A percentile compares a stretch with the other conserved stretches of the same genome.
These are phyloP conservation scores for Pardalotus punctatus DNA, from an alignment of 2,113 vertebrate species.

Conservation along the genomic window DNA sequence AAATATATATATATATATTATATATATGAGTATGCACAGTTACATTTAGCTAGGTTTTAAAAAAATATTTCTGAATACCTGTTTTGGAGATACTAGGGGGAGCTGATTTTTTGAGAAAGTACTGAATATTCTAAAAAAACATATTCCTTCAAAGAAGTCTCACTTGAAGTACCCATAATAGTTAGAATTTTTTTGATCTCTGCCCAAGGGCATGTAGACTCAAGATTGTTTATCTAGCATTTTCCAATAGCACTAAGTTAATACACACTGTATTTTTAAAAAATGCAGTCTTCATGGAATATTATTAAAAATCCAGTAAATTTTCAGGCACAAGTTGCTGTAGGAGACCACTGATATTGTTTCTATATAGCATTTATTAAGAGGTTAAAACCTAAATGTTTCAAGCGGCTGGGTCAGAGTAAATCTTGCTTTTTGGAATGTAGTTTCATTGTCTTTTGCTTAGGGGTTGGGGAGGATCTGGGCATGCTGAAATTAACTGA, in stretches of 20 bases:
- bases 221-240: background rate
- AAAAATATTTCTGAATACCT: background rate
- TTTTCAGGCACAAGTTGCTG: background rate
- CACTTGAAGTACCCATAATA: background rate
- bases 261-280: background rate
- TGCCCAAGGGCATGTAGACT: background rate
- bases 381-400: background rate
- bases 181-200: background rate
- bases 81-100: background rate
- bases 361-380: background rate
- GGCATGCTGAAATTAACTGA: background rate
- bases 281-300: background rate
- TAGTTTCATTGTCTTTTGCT: background rate
- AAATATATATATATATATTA: no score
- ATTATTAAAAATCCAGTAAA: background rate
- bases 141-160: background rate
- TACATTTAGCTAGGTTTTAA: background rate
- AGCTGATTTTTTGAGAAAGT: background rate
- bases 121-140: background rate
- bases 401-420: background rate
- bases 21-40: background rate
- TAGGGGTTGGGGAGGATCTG: background rate
- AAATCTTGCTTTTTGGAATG: background rate
- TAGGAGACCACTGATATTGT: background rate
- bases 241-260: background rate